These are phyloP conservation scores for Protobothrops flavoviridis DNA, from an alignment of 2,113 vertebrate species.

Conservation along the genomic window DNA sequence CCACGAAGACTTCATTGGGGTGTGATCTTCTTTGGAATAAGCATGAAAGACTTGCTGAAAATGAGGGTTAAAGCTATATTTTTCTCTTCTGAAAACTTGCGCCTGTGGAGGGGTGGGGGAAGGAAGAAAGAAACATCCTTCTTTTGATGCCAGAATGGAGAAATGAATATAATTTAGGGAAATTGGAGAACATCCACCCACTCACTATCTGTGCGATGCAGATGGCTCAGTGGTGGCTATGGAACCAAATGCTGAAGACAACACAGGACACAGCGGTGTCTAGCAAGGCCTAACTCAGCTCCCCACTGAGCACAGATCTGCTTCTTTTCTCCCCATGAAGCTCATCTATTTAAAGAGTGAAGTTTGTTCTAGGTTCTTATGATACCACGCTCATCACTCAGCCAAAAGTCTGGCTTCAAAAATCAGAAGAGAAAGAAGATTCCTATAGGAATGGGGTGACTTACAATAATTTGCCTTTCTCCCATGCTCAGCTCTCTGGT, in stretches of 20 bases:
- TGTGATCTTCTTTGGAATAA: neutral
- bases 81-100: conserved; percentile 4
- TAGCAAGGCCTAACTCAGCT: conserved; percentile 46
- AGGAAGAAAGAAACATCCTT: neutral
- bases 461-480: too few relatives aligned
- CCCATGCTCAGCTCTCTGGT: neutral
- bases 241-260: conserved; percentile 62
- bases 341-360: conserved; percentile 40
- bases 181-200: conserved; percentile 50
- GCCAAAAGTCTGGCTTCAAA: conserved; percentile 15
- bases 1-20: neutral
- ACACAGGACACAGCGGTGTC: conserved; percentile 48
- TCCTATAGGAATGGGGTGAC: neutral
- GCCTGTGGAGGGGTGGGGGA: neutral
- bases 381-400: conserved; percentile 17
- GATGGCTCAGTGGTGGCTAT: conserved; percentile 55
- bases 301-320: conserved; percentile 40
- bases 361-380: conserved; percentile 13
- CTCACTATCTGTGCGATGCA: conserved; percentile 54
- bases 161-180: conserved; percentile 43
- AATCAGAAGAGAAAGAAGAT: neutral
- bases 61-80: conserved; percentile 17
- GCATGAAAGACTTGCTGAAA: conserved; percentile 11
- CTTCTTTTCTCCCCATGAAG: conserved; percentile 9
- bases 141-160: neutral